These are phyloP conservation scores for Bubo bubo DNA, from an alignment of 2,113 vertebrate genomes.

Conservation along the genomic window DNA sequence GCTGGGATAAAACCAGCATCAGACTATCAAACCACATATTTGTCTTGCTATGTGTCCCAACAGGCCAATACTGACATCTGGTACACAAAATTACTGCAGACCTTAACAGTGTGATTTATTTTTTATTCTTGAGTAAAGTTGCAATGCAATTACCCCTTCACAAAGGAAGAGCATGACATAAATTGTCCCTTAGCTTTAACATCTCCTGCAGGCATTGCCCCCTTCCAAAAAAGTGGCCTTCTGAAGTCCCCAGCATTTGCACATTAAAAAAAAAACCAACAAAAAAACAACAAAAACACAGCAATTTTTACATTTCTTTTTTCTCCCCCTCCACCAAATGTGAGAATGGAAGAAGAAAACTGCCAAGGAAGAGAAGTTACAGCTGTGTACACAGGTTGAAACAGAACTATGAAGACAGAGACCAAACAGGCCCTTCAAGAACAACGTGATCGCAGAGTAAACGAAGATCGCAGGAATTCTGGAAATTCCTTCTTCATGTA, in stretches of 20 bases:
- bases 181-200: background rate
- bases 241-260: background rate
- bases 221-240: background rate
- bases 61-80: conserved; percentile 19
- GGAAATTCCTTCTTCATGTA: background rate
- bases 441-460: background rate
- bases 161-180: background rate
- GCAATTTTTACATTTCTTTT: background rate
- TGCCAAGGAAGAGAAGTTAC: background rate
- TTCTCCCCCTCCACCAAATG: background rate
- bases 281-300: background rate
- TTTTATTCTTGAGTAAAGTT: background rate
- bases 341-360: background rate
- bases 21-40: background rate
- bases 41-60: background rate
- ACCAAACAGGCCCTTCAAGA: background rate
- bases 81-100: background rate
- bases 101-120: background rate
- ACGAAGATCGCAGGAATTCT: background rate
- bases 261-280: background rate
- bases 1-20: background rate
- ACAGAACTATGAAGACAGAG: background rate
- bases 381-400: background rate
- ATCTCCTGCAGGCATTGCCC: background rate
- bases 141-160: background rate